phyloP scores from a whole-genome alignment of 2,797 vertebrate species.

The Halcyon chelicuti region DNA sequence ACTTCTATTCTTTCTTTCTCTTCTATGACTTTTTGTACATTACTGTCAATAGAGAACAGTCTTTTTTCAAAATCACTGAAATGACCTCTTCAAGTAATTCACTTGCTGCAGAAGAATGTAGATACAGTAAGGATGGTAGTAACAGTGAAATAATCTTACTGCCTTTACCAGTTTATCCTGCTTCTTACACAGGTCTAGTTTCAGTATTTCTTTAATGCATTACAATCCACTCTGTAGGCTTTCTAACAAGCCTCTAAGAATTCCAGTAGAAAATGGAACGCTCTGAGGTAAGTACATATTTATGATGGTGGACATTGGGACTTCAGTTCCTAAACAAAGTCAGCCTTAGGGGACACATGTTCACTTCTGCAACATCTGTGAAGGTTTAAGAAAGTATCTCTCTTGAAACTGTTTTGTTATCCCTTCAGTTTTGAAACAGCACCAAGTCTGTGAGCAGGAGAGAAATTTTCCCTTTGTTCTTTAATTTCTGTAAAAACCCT shows the following conservation, averaged over 20 bases:
- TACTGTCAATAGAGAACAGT: not conserved
- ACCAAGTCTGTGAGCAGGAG: accelerated
- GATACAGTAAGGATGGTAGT: not conserved
- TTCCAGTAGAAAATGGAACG: not conserved
- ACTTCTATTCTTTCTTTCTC: not conserved
- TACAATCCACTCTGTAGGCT: not conserved
- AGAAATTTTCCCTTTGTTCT: not conserved
- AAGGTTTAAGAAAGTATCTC: not conserved
- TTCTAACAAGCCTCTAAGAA: not conserved
- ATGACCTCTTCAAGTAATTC: not conserved
- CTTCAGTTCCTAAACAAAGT: not conserved
- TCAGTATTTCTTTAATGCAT: not conserved
- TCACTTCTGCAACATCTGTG: not conserved
- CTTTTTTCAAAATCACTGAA: not conserved
- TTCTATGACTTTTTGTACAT: not conserved
- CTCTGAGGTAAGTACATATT: accelerated
- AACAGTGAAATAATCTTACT: not conserved
- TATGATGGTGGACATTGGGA: not conserved
- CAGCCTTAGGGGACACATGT: not conserved
- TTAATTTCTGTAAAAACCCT: not conserved
- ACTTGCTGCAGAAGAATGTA: not conserved
- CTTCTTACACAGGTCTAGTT: not conserved
- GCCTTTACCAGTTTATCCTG: not conserved
- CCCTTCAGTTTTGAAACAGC: not conserved
- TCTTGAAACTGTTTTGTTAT: not conserved